Evolutionary conservation across 2,888 invertebrate species (phyloP).

Genomic region (Cephus pygmeus): DNA sequence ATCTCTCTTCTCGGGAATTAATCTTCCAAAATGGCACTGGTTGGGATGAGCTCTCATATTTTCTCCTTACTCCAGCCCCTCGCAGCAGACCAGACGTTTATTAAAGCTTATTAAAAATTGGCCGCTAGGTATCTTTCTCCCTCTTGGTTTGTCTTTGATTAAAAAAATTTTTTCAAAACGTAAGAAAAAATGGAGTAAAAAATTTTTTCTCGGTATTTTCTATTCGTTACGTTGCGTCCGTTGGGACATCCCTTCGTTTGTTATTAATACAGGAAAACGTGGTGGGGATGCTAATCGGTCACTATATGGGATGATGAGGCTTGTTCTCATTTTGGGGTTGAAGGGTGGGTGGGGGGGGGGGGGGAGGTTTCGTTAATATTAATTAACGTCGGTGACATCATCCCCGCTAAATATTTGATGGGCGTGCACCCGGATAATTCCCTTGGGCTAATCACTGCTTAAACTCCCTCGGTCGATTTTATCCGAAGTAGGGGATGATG

Average conservation of each 20-base stretch:
- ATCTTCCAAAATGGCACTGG: conserved; percentile 20
- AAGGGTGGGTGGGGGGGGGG: not conserved
- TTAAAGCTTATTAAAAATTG: conserved; percentile 30
- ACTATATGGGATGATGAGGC: too few species aligned
- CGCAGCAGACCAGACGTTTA: conserved; percentile 32
- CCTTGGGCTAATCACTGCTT: conserved; percentile 32
- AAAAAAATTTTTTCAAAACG: conserved; percentile 1
- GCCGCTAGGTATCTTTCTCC: conserved; percentile 7
- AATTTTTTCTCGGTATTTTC: not conserved
- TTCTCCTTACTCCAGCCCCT: conserved; percentile 13
- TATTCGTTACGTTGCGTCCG: too few species aligned
- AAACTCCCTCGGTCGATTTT: conserved; percentile 28
- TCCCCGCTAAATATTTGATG: conserved; percentile 44
- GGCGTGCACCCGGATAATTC: conserved; percentile 19
- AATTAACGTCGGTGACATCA: conserved; percentile 40
- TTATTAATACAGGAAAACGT: too few species aligned
- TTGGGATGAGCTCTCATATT: not conserved
- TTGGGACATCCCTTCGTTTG: too few species aligned
- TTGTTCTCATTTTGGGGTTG: too few species aligned
- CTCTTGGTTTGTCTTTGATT: conserved; percentile 10
- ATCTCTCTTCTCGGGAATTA: conserved; percentile 29
- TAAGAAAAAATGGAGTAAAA: not conserved
- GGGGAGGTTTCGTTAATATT: conserved; percentile 40
- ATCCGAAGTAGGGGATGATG: conserved; percentile 6
- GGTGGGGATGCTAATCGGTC: too few species aligned